phyloP scores from a whole-genome alignment of 2,797 vertebrate species.

The Nyctalus aviator region DNA sequence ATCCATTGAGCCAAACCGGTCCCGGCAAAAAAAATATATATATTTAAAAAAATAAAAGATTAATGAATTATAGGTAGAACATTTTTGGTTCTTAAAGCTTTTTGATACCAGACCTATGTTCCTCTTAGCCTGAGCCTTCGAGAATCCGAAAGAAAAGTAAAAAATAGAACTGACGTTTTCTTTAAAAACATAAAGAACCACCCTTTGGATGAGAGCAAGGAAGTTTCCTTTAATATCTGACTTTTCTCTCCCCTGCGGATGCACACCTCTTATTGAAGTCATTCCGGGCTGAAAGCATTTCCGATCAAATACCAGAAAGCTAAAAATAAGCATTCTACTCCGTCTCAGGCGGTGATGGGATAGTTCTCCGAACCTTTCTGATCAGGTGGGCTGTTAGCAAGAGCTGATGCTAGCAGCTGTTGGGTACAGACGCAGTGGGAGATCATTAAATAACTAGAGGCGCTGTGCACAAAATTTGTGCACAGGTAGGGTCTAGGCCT shows the following conservation, averaged over 20 bases:
- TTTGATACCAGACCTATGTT: conserved; percentile 57
- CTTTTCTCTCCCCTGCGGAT: conserved; percentile 20
- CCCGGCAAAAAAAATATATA: too few relatives aligned
- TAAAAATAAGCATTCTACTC: conserved; percentile 78
- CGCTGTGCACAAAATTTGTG: too few relatives aligned
- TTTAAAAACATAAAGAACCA: conserved; percentile 64
- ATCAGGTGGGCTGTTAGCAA: conserved; percentile 61
- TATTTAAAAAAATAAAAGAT: too few relatives aligned
- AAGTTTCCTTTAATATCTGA: conserved; percentile 74
- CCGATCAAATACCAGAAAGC: conserved; percentile 54
- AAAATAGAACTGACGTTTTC: conserved; percentile 77
- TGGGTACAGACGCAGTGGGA: background rate
- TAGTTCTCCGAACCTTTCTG: conserved; percentile 66
- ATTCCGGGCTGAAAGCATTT: conserved; percentile 74
- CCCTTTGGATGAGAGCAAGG: background rate
- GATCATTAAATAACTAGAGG: background rate
- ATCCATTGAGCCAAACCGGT: too few relatives aligned
- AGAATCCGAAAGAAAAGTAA: conserved; percentile 58
- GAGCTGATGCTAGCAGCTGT: conserved; percentile 19
- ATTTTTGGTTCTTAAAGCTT: conserved; percentile 49
- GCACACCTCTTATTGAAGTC: conserved; percentile 65
- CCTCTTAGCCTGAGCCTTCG: conserved; percentile 36
- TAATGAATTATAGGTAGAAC: conserved; percentile 8
- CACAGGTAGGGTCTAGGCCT: too few relatives aligned
- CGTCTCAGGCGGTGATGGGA: conserved; percentile 48